Base-by-base conservation (phyloP, 2,797 vertebrate species). In the Cephalopachus bancanus region DNA sequence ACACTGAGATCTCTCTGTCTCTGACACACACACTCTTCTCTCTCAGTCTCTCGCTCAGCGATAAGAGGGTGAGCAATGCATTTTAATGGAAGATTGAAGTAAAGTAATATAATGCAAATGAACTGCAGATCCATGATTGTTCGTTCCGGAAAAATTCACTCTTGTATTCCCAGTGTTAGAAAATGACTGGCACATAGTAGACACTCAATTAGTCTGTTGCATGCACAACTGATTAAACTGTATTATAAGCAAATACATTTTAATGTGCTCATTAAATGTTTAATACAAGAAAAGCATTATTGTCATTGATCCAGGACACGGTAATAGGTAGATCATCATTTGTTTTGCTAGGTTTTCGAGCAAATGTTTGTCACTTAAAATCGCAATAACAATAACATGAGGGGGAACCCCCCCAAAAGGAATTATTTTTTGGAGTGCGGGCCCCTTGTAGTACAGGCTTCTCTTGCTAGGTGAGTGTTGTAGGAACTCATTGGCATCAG, bases 81-180 rank as follows among this genome's bases (percentile, higher is more conserved):
- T 81, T 80, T 85, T 51, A 69, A 57, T 64, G 65, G 64, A 81
- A 88, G 90, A 75, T 16, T n/a, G 20, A 91, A 92, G 44, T 60
- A 84, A 74, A 62, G 49, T 55, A 69, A 22, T 22, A 14, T n/a
- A 64, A 20, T 69, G 69, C 62, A 69, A 6, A 69, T 88, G 33
- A 90, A n/a, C 60, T 72, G 19, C 62, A 74, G 37, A 60, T 62
- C 60, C 8, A 2, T 88, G 30, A 28, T 72, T 84, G 19, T 15
- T 16, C 14, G 12, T 28, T 9, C 22, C 44, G 89, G 59, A 57
- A n/a, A 87, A 72, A 80, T 71, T 65, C 49, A 51, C 8, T 17
- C 0, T 89, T 80, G 22, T 71, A 10, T 84, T 84, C 12, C 12
- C 5, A 37, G 14, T n/a, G 44, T 92, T 90, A 83, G 86, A 83